Conservation (phyloP, 1,140 invertebrate genomes). For the Drosophila kikkawai region DNA sequence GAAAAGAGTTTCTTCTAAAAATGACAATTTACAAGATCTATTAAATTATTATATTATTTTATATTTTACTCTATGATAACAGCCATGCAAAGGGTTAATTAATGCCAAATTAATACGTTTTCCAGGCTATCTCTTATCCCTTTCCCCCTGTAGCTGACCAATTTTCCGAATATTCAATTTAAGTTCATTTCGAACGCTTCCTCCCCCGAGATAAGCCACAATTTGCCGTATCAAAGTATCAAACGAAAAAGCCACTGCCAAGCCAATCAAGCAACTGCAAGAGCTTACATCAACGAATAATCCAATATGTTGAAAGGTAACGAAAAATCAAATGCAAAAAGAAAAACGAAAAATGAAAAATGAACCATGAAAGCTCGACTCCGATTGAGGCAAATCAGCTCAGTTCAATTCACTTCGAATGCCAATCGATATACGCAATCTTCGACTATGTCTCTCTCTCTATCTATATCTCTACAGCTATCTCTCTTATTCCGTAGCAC, state of each 20-base stretch:
- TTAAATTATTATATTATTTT: no score
- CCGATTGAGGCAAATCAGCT: conserved; percentile 26
- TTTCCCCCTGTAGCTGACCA: no score
- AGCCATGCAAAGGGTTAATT: conserved; percentile 5
- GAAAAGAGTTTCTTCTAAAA: neutral
- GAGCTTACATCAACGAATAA: conserved; percentile 20
- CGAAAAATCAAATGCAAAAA: conserved; percentile 22
- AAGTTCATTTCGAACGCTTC: neutral
- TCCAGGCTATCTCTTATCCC: no score
- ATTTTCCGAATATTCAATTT: conserved; percentile 9
- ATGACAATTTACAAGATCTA: neutral
- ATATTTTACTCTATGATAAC: no score
- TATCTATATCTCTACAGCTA: conserved; percentile 9
- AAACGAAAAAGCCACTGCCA: conserved; percentile 25
- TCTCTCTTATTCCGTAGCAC: conserved; percentile 46
- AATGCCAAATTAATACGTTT: neutral
- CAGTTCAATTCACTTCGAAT: conserved; percentile 44
- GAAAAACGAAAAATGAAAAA: conserved; percentile 14
- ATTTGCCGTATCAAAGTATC: conserved; percentile 12
- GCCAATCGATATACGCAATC: conserved; percentile 49
- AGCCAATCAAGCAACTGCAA: conserved; percentile 21
- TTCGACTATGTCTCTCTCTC: conserved; percentile 31
- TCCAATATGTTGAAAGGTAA: conserved; percentile 27
- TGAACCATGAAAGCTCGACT: conserved; percentile 14
- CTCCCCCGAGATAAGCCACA: neutral